phyloP scores from a whole-genome alignment of 2,113 vertebrate species.

The Mohoua ochrocephala region DNA sequence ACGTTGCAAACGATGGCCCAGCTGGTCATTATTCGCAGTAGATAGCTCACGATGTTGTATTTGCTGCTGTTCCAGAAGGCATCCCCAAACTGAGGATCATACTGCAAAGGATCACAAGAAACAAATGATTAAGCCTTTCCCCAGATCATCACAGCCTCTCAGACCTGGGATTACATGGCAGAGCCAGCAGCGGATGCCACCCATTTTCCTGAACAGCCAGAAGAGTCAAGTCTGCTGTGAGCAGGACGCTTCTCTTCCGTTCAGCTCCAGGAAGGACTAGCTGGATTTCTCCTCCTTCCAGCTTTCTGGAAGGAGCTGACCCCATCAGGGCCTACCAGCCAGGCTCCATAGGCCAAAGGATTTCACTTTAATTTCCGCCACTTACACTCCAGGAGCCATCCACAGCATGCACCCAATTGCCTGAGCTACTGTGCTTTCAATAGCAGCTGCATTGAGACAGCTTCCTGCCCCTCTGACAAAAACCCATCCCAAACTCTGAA shows the following conservation, averaged over 20 bases:
- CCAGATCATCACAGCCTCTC: not conserved
- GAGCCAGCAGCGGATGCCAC: not conserved
- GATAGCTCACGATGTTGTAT: constrained; percentile 88
- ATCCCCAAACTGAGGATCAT: constrained; percentile 92
- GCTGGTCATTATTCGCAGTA: constrained; percentile 93
- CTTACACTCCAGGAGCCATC: not conserved
- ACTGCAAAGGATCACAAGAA: constrained; percentile 69
- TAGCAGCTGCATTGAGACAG: not conserved
- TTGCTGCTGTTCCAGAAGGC: constrained; percentile 97
- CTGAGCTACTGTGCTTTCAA: not conserved
- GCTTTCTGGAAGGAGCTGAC: not conserved
- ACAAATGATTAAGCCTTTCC: not conserved
- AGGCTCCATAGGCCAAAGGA: not conserved
- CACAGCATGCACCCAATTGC: not conserved
- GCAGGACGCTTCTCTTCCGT: not conserved
- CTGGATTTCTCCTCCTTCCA: not conserved
- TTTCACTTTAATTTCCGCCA: not conserved
- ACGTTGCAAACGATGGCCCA: constrained; percentile 96
- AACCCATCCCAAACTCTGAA: not conserved
- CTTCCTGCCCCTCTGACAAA: not conserved
- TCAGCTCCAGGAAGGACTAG: not conserved
- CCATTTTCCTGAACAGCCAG: not conserved
- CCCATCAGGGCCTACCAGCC: not conserved
- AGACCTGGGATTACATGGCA: not conserved
- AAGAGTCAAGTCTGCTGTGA: not conserved